Conservation (phyloP, 1,140 invertebrate species). For the Phthorimaea operculella region DNA sequence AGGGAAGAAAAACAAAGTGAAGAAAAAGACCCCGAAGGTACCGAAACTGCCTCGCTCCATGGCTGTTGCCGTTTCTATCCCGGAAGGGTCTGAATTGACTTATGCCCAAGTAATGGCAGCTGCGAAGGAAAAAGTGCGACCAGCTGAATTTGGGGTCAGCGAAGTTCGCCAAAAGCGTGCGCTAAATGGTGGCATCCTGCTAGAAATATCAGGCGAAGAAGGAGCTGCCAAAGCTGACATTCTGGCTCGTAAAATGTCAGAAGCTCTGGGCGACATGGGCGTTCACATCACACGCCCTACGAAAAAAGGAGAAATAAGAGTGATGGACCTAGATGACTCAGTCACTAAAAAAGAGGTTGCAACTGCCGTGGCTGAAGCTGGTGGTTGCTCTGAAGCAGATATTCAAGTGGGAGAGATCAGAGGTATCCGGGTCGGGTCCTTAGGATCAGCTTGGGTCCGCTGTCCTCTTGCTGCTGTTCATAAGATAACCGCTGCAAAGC, state of each 20-base stretch:
- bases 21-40: too few relatives aligned
- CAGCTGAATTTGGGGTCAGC: constrained; percentile 11
- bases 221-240: constrained; percentile 13
- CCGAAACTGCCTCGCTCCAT: constrained; percentile 10
- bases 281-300: constrained; percentile 11
- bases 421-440: neutral
- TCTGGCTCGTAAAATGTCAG: constrained; percentile 8
- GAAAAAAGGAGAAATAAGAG: constrained; percentile 16
- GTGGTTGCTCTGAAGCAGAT: constrained; percentile 10
- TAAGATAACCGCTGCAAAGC: neutral
- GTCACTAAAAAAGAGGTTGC: constrained; percentile 14
- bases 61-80: constrained; percentile 9
- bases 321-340: constrained; percentile 18
- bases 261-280: neutral
- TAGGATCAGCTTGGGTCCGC: constrained; percentile 12
- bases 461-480: constrained; percentile 10
- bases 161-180: constrained; percentile 3
- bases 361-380: constrained; percentile 13
- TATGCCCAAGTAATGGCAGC: constrained; percentile 14
- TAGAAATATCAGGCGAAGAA: constrained; percentile 9
- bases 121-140: constrained; percentile 11
- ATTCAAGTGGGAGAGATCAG: constrained; percentile 17
- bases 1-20: neutral
- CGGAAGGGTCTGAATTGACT: constrained; percentile 2
- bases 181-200: constrained; percentile 9